A percentile compares a stretch with the other conserved stretches of the same genome.
Conservation (phyloP, 2,113 vertebrate genomes). For the Solea senegalensis region DNA sequence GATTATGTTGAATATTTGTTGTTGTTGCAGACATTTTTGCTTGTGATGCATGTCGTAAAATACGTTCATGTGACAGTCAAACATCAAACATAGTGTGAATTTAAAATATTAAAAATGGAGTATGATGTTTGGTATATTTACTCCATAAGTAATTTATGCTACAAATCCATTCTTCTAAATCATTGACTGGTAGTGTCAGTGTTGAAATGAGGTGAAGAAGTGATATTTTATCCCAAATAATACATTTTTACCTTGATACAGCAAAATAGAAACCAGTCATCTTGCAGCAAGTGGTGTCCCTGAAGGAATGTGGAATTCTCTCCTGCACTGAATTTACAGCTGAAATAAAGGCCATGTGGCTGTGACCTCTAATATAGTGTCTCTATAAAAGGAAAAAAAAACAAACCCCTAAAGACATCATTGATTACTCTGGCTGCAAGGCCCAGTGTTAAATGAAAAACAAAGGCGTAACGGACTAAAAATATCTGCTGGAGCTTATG, state of each 20-base stretch:
- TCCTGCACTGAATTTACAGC: neutral
- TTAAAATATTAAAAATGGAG: no score
- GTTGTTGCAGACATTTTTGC: neutral
- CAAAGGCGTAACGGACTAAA: neutral
- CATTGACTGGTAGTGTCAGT: no score
- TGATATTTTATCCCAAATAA: neutral
- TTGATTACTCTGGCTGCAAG: neutral
- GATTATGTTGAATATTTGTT: neutral
- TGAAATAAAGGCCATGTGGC: slow-evolving; percentile 6
- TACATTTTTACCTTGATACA: neutral
- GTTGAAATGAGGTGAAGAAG: slow-evolving; percentile 7
- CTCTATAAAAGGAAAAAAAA: neutral
- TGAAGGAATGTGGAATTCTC: neutral
- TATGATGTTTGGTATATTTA: no score
- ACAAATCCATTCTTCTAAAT: no score
- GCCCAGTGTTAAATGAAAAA: slow-evolving; percentile 11
- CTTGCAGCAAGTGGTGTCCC: neutral
- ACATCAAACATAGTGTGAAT: no score
- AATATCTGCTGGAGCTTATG: neutral
- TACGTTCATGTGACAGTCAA: no score
- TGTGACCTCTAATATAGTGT: slow-evolving; percentile 10
- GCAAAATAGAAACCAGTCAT: slow-evolving; percentile 18
- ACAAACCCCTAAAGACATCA: neutral
- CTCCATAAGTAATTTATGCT: no score
- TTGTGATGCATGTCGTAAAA: no score